Percentiles rank a stretch among this genome's conserved stretches.
These are phyloP conservation scores for Trinorchestia longiramus DNA, from an alignment of 1,140 invertebrate species.

Conservation along the genomic window DNA sequence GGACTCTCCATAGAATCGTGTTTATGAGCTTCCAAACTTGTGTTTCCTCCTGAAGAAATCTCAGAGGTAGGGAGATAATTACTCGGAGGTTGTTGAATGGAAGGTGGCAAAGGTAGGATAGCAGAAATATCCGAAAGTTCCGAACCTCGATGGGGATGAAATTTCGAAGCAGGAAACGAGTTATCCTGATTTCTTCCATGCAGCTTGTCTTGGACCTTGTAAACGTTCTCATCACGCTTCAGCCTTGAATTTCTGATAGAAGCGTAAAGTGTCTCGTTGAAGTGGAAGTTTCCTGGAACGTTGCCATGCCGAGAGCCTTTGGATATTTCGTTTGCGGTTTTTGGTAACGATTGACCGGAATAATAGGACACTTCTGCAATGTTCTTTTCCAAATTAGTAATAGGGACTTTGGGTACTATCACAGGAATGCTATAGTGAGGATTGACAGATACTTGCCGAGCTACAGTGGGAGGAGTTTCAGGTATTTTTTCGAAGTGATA, in stretches of 20 bases:
- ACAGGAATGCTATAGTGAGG: neutral
- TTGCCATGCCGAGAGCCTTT: neutral
- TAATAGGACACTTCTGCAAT: neutral
- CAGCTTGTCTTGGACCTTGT: neutral
- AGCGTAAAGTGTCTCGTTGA: constrained; percentile 16
- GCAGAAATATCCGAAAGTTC: constrained; percentile 5
- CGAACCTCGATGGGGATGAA: neutral
- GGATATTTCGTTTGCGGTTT: neutral
- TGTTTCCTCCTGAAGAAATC: neutral
- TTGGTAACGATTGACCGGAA: neutral
- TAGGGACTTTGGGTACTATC: neutral
- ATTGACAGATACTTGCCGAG: neutral
- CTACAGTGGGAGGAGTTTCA: neutral
- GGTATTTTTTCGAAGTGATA: neutral
- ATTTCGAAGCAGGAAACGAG: neutral
- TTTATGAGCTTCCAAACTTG: neutral
- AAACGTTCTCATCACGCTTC: neutral
- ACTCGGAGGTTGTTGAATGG: neutral
- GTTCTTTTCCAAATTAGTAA: neutral
- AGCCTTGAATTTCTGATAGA: constrained; percentile 10
- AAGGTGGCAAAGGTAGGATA: neutral
- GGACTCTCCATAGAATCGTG: neutral
- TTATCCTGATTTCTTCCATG: neutral
- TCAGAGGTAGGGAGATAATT: neutral
- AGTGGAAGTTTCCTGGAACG: neutral